These are phyloP conservation scores for Arrhopalites spinosus DNA, from an alignment of 2,888 invertebrate species.

Conservation along the genomic window DNA sequence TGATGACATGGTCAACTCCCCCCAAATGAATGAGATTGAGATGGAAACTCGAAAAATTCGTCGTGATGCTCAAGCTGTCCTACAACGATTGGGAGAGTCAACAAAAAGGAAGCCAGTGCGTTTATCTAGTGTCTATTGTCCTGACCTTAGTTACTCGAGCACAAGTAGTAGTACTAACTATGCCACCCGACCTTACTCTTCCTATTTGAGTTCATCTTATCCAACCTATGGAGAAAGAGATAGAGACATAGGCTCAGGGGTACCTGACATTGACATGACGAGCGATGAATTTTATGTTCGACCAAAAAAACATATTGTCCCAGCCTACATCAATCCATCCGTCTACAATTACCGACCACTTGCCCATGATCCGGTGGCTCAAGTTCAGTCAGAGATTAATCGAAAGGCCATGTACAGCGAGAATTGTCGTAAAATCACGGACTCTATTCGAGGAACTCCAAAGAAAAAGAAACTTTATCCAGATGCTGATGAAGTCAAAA, in stretches of 20 bases:
- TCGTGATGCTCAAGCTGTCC: slow-evolving; percentile 28
- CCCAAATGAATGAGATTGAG: slow-evolving; percentile 34
- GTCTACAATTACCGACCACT: neutral
- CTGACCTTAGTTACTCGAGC: slow-evolving; percentile 31
- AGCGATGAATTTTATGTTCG: neutral
- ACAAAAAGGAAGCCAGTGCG: slow-evolving; percentile 29
- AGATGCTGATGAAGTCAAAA: slow-evolving; percentile 31
- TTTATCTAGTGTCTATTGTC: slow-evolving; percentile 35
- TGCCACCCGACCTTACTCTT: neutral
- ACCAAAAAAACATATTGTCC: neutral
- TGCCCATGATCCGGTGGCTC: slow-evolving; percentile 26
- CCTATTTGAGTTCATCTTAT: neutral
- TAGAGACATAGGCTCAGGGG: neutral
- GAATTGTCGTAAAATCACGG: slow-evolving; percentile 32
- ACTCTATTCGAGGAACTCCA: slow-evolving; percentile 13
- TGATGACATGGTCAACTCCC: slow-evolving; percentile 25
- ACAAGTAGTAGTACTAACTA: slow-evolving; percentile 29
- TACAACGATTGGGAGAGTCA: slow-evolving; percentile 26
- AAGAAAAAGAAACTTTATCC: neutral
- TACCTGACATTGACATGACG: slow-evolving; percentile 4
- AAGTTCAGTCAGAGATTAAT: slow-evolving; percentile 35
- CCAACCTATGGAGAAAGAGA: neutral
- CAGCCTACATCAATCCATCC: neutral
- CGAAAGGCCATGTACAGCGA: slow-evolving; percentile 28
- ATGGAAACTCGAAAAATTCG: slow-evolving; percentile 29